Evolutionary conservation across 2,797 vertebrate species (phyloP), one percentile per base, ranked within the genome.

Genomic region (Gymnothorax javanicus): DNA sequence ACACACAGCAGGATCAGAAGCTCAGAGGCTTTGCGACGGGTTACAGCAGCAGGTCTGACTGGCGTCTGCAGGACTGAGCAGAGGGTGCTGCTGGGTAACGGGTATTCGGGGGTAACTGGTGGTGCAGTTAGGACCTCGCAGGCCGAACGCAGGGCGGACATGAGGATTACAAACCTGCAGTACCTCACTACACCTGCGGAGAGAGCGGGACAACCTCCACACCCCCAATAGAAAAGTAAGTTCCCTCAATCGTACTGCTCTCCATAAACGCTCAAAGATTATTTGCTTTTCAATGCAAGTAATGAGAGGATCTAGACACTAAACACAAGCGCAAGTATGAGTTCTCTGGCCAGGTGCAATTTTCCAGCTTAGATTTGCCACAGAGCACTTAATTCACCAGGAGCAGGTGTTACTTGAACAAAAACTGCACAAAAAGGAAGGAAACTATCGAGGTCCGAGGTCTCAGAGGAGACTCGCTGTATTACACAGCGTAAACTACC

Each of bases 201-300:
- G 15, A 43, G 8, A 77, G 73, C 27, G 9, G 58, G 8, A 88
- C 59, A 23, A 12, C 62, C 62, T 50, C n/a, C 84, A 71, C 33
- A 75, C 57, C 7, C 79, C 12, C 25, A 20, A 56, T 54, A 60
- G 60, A 85, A 60, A 88, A 85, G 87, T 88, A 88, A 88, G 87
- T 64, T 71, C 33, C 33, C 77, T 20, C 8, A 7, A 33, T 77
- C 56, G 23, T 27, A 83, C 82, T 33, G 82, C 57, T 59, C 23
- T 59, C 25, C 7, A 13, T 25, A 52, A 56, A 50, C 50, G 23
- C 50, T 81, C 56, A 8, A n/a, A 52, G 17, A 3, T 20, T 15
- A 77, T 52, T 52, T n/a, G 9, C 25, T 77, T 15, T 33, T 81
- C n/a, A 77, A 5, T 81, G 23, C 54, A 9, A 79, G 7, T 52